Base-by-base conservation (phyloP, 2,113 vertebrate genomes). In the Myrmecophaga tridactyla region DNA sequence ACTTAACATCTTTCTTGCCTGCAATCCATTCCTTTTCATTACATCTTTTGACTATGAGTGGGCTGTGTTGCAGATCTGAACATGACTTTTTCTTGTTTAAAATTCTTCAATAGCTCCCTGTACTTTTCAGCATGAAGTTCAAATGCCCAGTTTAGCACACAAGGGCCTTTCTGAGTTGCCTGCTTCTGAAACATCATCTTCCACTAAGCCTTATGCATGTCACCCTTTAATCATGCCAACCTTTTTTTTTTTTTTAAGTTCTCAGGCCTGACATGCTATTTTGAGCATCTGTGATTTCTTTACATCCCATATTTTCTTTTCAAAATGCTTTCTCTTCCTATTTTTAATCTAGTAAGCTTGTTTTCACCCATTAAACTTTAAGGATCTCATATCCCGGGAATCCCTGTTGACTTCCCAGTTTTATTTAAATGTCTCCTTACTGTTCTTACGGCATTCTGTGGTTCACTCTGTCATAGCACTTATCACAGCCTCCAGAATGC, bases 261-360 rank as follows among this genome's bases (percentile, higher is more conserved):
- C 39, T 48, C 43, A 69, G 80, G 41, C 31, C 65, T 84, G 82
- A 70, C 31, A 31, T 41, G n/a, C 39, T 69, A 7, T 73, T 85
- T 17, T 48, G 31, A 89, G 56, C 51, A 67, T 82, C 51, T 67
- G 39, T 86, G n/a, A n/a, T 94, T 89, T 80, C 56, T 90, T 93
- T 10, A 62, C 39, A 58, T 92, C 39, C 75, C 75, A 15, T 81
- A 51, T 34, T 46, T 58, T 75, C 46, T 58, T 92, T 82, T 29
- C 53, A 56, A 81, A 88, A 89, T 94, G 41, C 17, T 60, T 93
- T 81, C 31, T 84, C 75, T 89, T 58, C 27, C 53, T 87, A 8
- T 41, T 67, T 86, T 78, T 70, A 53, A 89, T 41, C 11, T 27
- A 78, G 39, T 60, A 48, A 73, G 51, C 15, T 75, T 14, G 13